Evolutionary conservation across 1,140 invertebrate genomes (phyloP).

Genomic region (Ceratosolen fusciceps): DNA sequence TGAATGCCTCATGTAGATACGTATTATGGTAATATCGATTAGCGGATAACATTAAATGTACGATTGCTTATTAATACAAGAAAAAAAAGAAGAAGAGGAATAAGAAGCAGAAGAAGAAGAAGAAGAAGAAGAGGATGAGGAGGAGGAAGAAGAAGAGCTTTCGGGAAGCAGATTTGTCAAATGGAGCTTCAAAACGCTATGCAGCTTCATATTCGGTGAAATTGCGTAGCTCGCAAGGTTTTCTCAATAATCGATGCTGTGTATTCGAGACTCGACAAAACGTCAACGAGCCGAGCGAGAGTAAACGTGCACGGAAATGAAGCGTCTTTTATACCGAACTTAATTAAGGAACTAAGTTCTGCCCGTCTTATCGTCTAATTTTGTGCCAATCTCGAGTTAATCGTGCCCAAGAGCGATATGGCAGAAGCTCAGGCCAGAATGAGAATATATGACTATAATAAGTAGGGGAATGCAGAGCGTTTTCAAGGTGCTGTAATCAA

Average conservation of each 20-base stretch:
- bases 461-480: background rate
- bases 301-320: slow-evolving; percentile 1
- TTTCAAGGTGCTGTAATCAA: slow-evolving; percentile 25
- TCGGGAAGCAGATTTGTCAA: too few relatives aligned
- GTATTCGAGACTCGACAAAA: background rate
- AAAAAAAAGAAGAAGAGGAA: too few relatives aligned
- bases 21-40: too few relatives aligned
- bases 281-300: background rate
- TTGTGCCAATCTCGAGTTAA: slow-evolving; percentile 42
- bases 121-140: too few relatives aligned
- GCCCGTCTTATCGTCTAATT: slow-evolving; percentile 29
- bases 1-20: too few relatives aligned
- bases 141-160: too few relatives aligned
- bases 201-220: background rate
- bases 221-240: background rate
- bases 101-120: too few relatives aligned
- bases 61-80: too few relatives aligned
- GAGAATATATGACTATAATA: background rate
- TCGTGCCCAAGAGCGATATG: background rate
- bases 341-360: slow-evolving; percentile 38
- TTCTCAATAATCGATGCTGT: background rate
- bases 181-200: background rate
- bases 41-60: too few relatives aligned
- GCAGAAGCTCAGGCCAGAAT: background rate
- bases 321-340: slow-evolving; percentile 22